Conservation (phyloP, 2,888 invertebrate genomes). For the Arge pagana region DNA sequence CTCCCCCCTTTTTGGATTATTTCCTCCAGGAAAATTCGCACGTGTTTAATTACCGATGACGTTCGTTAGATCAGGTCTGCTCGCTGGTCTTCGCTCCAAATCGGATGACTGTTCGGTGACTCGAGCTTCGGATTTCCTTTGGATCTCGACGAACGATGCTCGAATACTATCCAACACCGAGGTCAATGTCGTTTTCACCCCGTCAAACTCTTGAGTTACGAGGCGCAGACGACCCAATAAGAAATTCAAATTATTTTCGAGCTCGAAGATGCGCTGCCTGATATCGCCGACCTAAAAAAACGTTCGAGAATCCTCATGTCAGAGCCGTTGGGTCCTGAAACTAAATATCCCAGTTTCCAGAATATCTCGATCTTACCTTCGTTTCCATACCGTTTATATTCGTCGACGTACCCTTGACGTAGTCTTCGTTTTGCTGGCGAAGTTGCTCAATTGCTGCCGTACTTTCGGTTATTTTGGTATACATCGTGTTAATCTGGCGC, state of each 20-base stretch:
- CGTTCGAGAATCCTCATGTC: background rate
- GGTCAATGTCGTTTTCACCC: slow-evolving; percentile 76
- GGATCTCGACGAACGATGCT: slow-evolving; percentile 67
- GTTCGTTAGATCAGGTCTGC: too few species aligned
- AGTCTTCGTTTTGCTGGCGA: slow-evolving; percentile 76
- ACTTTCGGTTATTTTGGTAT: slow-evolving; percentile 78
- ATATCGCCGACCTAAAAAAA: slow-evolving; percentile 71
- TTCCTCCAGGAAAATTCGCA: too few species aligned
- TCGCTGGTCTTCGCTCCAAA: too few species aligned
- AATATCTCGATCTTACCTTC: slow-evolving; percentile 66
- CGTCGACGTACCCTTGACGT: slow-evolving; percentile 77
- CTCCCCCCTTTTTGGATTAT: too few species aligned
- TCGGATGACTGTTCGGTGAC: too few species aligned
- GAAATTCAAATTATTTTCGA: slow-evolving; percentile 82
- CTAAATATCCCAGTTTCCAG: too few species aligned
- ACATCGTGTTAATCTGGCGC: slow-evolving; percentile 89
- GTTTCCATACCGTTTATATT: slow-evolving; percentile 80
- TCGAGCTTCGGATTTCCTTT: slow-evolving; percentile 59
- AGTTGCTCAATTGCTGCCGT: slow-evolving; percentile 76
- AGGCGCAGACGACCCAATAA: slow-evolving; percentile 77
- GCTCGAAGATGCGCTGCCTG: slow-evolving; percentile 75
- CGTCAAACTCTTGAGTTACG: slow-evolving; percentile 83
- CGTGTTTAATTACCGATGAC: too few species aligned
- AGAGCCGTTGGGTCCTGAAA: background rate
- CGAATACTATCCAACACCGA: slow-evolving; percentile 74